Base-by-base conservation (phyloP, 2,888 invertebrate species). In the Melitaea athalia region DNA sequence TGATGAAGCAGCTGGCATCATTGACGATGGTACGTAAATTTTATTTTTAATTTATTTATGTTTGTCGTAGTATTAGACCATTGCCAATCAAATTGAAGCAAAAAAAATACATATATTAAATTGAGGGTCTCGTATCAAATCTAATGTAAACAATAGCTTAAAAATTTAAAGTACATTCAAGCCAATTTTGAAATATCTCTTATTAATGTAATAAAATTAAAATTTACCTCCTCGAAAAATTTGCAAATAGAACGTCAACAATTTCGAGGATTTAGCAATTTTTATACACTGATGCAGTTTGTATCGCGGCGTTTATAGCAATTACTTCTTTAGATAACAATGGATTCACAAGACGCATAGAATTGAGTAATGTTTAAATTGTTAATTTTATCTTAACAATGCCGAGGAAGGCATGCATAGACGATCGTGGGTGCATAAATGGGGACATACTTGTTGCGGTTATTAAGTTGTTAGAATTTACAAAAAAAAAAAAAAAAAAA, bases 1-100 rank as follows among this genome's bases (percentile, higher is more conserved):
- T 66, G 93, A 94, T 79, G 94, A 94, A 70, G 94, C 94, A 31
- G 93, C 93, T 75, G 94, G 93, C 63, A 93, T 94, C 79, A 81
- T 92, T 70, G 93, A 93, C 78, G 93, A 93, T 80, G 94, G 94
- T 88, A 76, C 84, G 74, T 72, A 24, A 24, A 24, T 24, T 2
- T 24, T 24, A 24, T 3, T 24, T 24, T 24, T 24, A 24, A 24
- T 24, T 24, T 24, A 1, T 24, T 24, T 1, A 24, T 43, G 43
- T 43, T 43, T 43, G 3, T 24, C 24, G 43, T 43, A 43, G 43
- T 43, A n/a, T n/a, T n/a, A n/a, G n/a, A n/a, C n/a, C n/a, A n/a
- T n/a, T n/a, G n/a, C n/a, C n/a, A n/a, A n/a, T n/a, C n/a, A n/a
- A n/a, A n/a, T n/a, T n/a, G n/a, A n/a, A n/a, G n/a, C n/a, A n/a